Base-by-base conservation (phyloP, 2,113 vertebrate species). In the Neolamprologus kungweensis region DNA sequence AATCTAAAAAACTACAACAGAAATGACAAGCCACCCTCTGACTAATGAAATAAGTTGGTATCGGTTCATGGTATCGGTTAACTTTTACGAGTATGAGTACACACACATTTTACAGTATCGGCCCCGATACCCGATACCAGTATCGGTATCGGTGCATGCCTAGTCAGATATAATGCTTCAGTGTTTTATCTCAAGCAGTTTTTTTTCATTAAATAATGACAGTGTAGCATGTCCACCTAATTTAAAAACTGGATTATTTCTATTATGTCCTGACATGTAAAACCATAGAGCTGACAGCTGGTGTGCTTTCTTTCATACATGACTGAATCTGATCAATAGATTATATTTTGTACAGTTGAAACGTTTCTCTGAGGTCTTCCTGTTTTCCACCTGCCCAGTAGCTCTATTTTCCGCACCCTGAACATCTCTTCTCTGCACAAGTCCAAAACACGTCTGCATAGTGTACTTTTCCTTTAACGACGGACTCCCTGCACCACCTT, bases 291-390 rank as follows among this genome's bases (percentile, higher is more conserved):
- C 31, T 63, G 31, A 35, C 58, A 63, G 58, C 9, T 35, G 6
- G 60, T 63, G 10, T 65, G 0, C 60, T 63, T 35, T 65, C 60
- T 19, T 12, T 65, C 31, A 2, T 2, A 35, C 6, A 0, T 65
- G 10, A 37, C 60, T 65, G 60, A 35, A 65, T 65, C 17, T 65
- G 33, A 65, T n/a, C 6, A 65, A 37, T 65, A 13, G 17, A 37
- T 65, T 37, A 63, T 37, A 37, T 35, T 35, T 37, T 35, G 0
- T n/a, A 37, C 17, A 37, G 31, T 12, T 65, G 4, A 65, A 65
- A n/a, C 0, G 60, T 65, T 31, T 58, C 55, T 58, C 57, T 58
- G 5, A 31, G 57, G 57, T 9, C 3, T 58, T 31, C 57, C 57
- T 58, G 57, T 58, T 58, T 58, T 58, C 55, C 55, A 57, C 55